Percentiles rank a stretch among this genome's conserved stretches.
Evolutionary conservation across 92 coral and sea anemone genomes (phyloP).

Genomic region (Virgularia gustaviana): DNA sequence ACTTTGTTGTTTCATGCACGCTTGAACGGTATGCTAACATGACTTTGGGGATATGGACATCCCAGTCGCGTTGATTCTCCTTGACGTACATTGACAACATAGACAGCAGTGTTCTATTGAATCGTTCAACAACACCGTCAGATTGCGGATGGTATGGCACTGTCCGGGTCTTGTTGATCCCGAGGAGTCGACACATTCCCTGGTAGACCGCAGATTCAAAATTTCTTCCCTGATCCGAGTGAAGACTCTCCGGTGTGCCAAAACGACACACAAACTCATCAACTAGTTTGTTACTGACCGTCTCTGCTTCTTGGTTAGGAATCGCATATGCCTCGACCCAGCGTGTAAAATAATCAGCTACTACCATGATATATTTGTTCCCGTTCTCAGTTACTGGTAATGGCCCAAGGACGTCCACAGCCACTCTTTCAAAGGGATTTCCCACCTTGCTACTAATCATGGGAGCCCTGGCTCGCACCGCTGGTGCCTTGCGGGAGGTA

Average conservation of each 20-base stretch:
- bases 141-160: constrained; percentile 18
- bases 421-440: constrained; percentile 9
- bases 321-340: constrained; percentile 38
- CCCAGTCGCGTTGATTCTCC: constrained; percentile 21
- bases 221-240: constrained; percentile 15
- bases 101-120: constrained; percentile 28
- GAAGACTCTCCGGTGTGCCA: constrained; percentile 17
- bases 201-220: neutral
- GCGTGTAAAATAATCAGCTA: constrained; percentile 21
- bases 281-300: constrained; percentile 11
- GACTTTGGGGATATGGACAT: constrained; percentile 1
- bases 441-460: neutral
- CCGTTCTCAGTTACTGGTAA: constrained; percentile 11
- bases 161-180: neutral
- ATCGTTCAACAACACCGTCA: constrained; percentile 7
- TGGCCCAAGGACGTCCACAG: constrained; percentile 24
- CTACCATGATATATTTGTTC: constrained; percentile 8
- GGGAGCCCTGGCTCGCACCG: neutral
- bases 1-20: constrained; percentile 16
- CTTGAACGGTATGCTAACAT: constrained; percentile 13
- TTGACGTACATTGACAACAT: constrained; percentile 24
- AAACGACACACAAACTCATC: constrained; percentile 30
- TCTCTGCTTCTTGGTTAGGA: constrained; percentile 27
- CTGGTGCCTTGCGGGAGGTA: constrained; percentile 29
- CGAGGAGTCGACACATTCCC: neutral